A percentile compares a stretch with the other conserved stretches of the same genome.
These are phyloP conservation scores for Rhagologus leucostigma DNA, from an alignment of 2,113 vertebrate species.

Conservation along the genomic window DNA sequence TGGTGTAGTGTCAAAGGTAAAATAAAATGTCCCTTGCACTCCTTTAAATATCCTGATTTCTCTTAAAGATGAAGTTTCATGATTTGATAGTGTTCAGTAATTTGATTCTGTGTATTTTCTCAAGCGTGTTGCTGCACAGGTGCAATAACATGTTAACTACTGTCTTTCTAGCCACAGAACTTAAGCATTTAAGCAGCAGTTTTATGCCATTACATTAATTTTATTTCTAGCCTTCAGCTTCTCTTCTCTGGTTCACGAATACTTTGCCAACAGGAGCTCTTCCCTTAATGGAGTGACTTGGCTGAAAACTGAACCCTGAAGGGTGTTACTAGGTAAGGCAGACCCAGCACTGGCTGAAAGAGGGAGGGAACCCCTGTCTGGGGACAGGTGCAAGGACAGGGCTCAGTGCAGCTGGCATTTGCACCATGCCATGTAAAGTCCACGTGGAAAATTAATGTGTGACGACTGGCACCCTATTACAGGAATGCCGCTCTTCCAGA, in stretches of 20 bases:
- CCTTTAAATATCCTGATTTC: not conserved
- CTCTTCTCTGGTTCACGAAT: not conserved
- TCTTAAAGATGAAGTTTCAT: not conserved
- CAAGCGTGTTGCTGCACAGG: not conserved
- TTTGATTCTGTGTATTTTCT: not conserved
- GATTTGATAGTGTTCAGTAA: not conserved
- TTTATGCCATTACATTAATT: not conserved
- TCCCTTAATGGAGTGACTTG: not conserved
- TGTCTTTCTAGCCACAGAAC: not conserved
- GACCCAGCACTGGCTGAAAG: fast-evolving
- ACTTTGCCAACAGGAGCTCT: not conserved
- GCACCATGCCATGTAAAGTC: fast-evolving
- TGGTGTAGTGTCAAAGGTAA: not conserved
- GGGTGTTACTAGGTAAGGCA: not conserved
- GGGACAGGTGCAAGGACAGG: not conserved
- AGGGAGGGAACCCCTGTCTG: not conserved
- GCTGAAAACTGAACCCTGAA: not conserved
- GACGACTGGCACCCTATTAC: not conserved
- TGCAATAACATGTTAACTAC: not conserved
- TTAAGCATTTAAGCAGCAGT: not conserved
- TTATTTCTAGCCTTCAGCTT: not conserved
- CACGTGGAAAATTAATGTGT: not conserved
- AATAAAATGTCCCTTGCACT: not conserved
- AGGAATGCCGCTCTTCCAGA: not conserved
- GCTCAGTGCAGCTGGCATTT: not conserved